Percentiles rank a stretch among this genome's conserved stretches.
Conservation (phyloP, 92 coral and sea anemone species). For the Galaxea fascicularis region DNA sequence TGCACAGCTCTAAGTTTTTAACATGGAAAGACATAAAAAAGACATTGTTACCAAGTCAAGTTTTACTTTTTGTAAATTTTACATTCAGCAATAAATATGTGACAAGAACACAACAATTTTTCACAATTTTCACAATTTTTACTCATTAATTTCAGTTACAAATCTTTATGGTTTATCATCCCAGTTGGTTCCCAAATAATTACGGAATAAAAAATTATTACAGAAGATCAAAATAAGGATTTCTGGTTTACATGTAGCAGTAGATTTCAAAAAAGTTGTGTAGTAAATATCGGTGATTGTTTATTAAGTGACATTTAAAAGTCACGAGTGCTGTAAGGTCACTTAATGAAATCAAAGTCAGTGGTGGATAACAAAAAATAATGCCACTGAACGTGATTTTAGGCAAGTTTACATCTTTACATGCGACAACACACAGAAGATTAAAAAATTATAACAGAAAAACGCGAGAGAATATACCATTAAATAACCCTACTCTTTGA, state of each 20-base stretch:
- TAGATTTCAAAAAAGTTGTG: neutral
- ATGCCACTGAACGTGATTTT: neutral
- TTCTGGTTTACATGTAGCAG: neutral
- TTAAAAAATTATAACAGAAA: constrained; percentile 14
- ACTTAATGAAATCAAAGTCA: neutral
- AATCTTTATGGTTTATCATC: neutral
- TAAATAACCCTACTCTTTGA: neutral
- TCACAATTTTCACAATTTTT: too few species aligned
- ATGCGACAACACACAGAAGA: neutral
- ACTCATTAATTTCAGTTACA: too few species aligned
- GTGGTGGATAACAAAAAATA: neutral
- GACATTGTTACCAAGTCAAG: too few species aligned
- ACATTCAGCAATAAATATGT: too few species aligned
- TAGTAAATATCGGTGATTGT: constrained; percentile 14
- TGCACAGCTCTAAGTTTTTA: neutral
- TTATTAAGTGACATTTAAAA: constrained; percentile 20
- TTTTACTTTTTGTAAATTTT: too few species aligned
- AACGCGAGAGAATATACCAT: constrained; percentile 1
- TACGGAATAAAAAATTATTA: too few species aligned
- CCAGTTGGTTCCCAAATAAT: constrained; percentile 2
- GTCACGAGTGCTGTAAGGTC: neutral
- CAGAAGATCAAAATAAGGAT: neutral
- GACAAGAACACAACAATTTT: too few species aligned
- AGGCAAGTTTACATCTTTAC: neutral
- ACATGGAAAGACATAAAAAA: too few species aligned